Percentiles rank a stretch among this genome's conserved stretches.
These are phyloP conservation scores for Sycophila sp. DNA, from an alignment of 1,140 invertebrate species.

Conservation along the genomic window DNA sequence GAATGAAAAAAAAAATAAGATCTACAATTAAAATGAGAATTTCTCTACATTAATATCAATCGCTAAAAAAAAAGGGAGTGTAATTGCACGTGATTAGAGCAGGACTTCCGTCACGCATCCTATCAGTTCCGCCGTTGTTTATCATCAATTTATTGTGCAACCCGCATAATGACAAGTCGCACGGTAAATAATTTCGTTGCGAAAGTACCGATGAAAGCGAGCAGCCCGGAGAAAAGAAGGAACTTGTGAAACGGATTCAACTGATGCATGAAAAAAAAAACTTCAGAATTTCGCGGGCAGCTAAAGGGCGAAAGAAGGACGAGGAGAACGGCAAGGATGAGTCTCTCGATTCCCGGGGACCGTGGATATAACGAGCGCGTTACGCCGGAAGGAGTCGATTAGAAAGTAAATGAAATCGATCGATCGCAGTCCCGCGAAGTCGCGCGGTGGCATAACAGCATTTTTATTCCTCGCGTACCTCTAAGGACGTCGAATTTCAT, in stretches of 20 bases:
- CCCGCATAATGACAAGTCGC: background rate
- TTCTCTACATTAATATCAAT: no score
- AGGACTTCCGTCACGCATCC: background rate
- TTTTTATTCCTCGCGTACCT: background rate
- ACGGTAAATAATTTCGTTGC: slow-evolving; percentile 11
- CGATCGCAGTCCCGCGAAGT: background rate
- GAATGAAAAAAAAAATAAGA: no score
- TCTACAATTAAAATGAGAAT: no score
- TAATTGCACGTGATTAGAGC: slow-evolving; percentile 16
- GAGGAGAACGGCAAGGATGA: slow-evolving; percentile 15
- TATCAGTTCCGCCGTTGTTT: slow-evolving; percentile 27
- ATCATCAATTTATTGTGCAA: slow-evolving; percentile 7
- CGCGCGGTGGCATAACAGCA: background rate
- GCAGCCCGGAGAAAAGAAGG: background rate
- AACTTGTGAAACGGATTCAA: slow-evolving; percentile 10
- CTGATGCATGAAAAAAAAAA: background rate
- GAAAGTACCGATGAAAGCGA: slow-evolving; percentile 8
- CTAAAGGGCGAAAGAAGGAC: background rate
- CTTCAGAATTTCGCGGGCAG: background rate
- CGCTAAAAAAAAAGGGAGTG: background rate
- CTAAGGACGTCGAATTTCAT: slow-evolving; percentile 7
- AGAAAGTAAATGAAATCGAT: slow-evolving; percentile 35
- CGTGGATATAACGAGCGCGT: background rate
- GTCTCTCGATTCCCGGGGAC: background rate
- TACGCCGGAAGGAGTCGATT: slow-evolving; percentile 8